phyloP scores from a whole-genome alignment of 2,797 vertebrate genomes.

The Ctenochaetus hawaiiensis region DNA sequence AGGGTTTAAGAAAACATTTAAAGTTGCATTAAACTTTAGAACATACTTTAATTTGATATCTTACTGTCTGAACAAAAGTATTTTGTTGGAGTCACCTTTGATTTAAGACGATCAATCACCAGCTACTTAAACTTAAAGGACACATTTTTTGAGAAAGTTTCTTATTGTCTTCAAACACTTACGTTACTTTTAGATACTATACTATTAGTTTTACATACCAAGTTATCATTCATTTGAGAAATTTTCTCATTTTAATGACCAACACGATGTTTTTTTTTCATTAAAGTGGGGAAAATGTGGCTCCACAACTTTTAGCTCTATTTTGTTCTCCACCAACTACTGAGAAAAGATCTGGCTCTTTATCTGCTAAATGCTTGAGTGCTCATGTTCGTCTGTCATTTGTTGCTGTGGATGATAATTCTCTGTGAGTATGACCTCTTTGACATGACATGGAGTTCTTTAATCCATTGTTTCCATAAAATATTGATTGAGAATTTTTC shows the following conservation, averaged over 20 bases:
- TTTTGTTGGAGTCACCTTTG: no score
- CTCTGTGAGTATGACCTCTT: background rate
- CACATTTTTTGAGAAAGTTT: no score
- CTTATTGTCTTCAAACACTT: no score
- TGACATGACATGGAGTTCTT: background rate
- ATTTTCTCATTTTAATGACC: no score
- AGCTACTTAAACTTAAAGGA: background rate
- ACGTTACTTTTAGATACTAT: no score
- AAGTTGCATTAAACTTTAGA: background rate
- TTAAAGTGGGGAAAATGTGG: no score
- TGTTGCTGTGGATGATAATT: background rate
- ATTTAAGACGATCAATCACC: conserved; percentile 1
- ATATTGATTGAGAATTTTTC: conserved; percentile 2
- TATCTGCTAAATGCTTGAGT: background rate
- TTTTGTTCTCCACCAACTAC: conserved; percentile 2
- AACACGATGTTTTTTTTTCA: no score
- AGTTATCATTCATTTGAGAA: no score
- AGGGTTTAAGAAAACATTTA: background rate
- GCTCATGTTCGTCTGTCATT: background rate
- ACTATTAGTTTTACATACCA: no score
- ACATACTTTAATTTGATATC: background rate
- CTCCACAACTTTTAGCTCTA: background rate
- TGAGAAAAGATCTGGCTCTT: background rate
- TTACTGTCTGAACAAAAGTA: background rate
- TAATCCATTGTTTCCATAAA: background rate